A percentile compares a stretch with the other conserved stretches of the same genome.
Evolutionary conservation across 2,888 invertebrate genomes (phyloP).

Genomic region (Endotricha flammealis): DNA sequence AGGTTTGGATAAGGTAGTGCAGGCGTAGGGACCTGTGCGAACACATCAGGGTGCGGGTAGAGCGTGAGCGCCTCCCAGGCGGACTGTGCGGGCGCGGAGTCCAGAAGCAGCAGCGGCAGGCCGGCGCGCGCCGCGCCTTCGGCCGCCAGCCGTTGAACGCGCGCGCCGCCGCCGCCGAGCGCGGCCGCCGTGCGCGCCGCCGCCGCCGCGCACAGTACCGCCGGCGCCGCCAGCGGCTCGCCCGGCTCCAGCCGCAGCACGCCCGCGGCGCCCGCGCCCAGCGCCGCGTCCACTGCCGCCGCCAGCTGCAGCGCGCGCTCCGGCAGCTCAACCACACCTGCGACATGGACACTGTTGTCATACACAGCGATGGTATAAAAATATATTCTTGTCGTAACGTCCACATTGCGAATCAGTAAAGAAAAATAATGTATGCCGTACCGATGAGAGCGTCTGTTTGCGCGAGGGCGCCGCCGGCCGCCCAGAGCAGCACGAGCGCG

Average conservation of each 20-base stretch:
- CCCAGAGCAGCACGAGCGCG: slow-evolving; percentile 7
- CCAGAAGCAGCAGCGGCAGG: slow-evolving; percentile 43
- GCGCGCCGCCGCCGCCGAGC: slow-evolving; percentile 20
- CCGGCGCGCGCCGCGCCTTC: slow-evolving; percentile 49
- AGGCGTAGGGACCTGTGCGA: slow-evolving; percentile 33
- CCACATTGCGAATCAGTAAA: too few species aligned
- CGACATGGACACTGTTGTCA: too few species aligned
- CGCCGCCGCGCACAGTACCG: slow-evolving; percentile 14
- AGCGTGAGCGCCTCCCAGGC: slow-evolving; percentile 44
- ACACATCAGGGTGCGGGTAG: slow-evolving; percentile 40
- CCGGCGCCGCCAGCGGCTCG: slow-evolving; percentile 15
- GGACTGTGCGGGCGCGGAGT: slow-evolving; percentile 30
- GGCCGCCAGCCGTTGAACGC: slow-evolving; percentile 38
- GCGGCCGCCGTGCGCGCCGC: slow-evolving; percentile 28
- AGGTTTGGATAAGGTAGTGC: too few species aligned
- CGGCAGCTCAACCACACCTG: slow-evolving; percentile 39
- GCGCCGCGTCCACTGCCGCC: slow-evolving; percentile 23
- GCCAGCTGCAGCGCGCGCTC: slow-evolving; percentile 31
- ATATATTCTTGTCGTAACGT: too few species aligned
- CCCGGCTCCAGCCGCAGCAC: slow-evolving; percentile 21
- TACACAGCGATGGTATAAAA: too few species aligned
- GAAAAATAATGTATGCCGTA: too few species aligned
- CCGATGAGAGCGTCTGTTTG: slow-evolving; percentile 25
- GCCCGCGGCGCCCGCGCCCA: slow-evolving; percentile 22
- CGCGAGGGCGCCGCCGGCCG: slow-evolving; percentile 11